Evolutionary conservation across 2,113 vertebrate genomes (phyloP).

Genomic region (Cyphomyrus plagiostoma): DNA sequence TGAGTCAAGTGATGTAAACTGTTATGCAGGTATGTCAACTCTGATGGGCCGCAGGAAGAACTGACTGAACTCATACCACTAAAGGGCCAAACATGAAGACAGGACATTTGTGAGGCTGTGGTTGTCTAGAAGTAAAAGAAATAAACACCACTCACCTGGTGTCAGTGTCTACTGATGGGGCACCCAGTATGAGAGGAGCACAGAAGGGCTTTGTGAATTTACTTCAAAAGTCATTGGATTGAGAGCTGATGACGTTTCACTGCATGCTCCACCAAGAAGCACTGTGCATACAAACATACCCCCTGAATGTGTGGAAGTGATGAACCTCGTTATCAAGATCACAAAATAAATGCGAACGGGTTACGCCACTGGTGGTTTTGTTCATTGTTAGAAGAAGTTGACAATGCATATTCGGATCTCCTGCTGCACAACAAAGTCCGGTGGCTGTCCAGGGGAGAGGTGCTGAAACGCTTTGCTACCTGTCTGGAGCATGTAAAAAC

Average conservation of each 20-base stretch:
- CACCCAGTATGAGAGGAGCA: constrained; percentile 35
- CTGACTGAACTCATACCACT: constrained; percentile 26
- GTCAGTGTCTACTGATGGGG: constrained; percentile 36
- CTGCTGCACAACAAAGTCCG: constrained; percentile 39
- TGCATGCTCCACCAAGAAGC: constrained; percentile 33
- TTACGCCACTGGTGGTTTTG: too few species aligned
- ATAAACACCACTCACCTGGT: constrained; percentile 31
- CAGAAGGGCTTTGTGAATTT: constrained; percentile 37
- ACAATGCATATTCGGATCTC: constrained; percentile 38
- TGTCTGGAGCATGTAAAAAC: too few species aligned
- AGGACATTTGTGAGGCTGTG: constrained; percentile 27
- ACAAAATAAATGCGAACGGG: constrained; percentile 40
- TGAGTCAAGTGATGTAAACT: constrained; percentile 6
- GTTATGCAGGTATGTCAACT: too few species aligned
- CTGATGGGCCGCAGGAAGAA: constrained; percentile 23
- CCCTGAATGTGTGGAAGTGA: constrained; percentile 19
- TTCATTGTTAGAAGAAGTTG: not conserved
- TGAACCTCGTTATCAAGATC: constrained; percentile 38
- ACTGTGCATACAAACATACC: constrained; percentile 15
- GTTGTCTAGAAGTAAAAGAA: constrained; percentile 24
- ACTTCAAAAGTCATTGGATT: constrained; percentile 24
- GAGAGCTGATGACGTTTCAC: constrained; percentile 33
- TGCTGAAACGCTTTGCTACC: constrained; percentile 37
- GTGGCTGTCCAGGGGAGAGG: constrained; percentile 42
- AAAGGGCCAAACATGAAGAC: constrained; percentile 21